Percentiles rank a stretch among this genome's conserved stretches.
These are phyloP conservation scores for Physocephala rufipes DNA, from an alignment of 2,888 invertebrate genomes.

Conservation along the genomic window DNA sequence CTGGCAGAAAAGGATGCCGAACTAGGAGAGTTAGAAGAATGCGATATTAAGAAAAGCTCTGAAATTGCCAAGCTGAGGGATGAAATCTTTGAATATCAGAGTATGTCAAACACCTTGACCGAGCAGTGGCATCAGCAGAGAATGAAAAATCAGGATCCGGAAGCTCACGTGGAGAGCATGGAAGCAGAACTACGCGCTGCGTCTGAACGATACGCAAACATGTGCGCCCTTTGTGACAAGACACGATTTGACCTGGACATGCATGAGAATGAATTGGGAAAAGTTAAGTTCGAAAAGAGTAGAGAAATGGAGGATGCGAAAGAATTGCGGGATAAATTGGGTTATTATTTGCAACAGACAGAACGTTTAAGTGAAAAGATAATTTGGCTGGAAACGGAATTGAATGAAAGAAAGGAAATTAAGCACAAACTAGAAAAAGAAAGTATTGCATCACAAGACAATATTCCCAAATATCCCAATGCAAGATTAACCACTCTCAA, in stretches of 20 bases:
- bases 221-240: slow-evolving; percentile 53
- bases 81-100: slow-evolving; percentile 24
- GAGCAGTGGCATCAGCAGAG: slow-evolving; percentile 39
- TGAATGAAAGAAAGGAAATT: slow-evolving; percentile 32
- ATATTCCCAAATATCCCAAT: neutral
- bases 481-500: no score
- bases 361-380: slow-evolving; percentile 45
- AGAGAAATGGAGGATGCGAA: slow-evolving; percentile 46
- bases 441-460: neutral
- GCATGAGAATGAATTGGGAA: slow-evolving; percentile 48
- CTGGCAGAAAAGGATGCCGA: slow-evolving; percentile 52
- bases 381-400: slow-evolving; percentile 41
- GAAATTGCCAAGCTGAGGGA: slow-evolving; percentile 14
- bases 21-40: slow-evolving; percentile 46
- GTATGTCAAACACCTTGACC: neutral
- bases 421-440: neutral
- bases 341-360: slow-evolving; percentile 47
- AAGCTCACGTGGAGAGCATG: slow-evolving; percentile 38
- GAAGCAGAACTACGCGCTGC: slow-evolving; percentile 50
- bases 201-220: slow-evolving; percentile 50
- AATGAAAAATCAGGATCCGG: slow-evolving; percentile 36
- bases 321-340: slow-evolving; percentile 47
- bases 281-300: slow-evolving; percentile 47
- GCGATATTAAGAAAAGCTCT: slow-evolving; percentile 46
- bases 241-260: slow-evolving; percentile 50